These are phyloP conservation scores for Lacerta agilis DNA, from an alignment of 2,797 vertebrate species.

Conservation along the genomic window DNA sequence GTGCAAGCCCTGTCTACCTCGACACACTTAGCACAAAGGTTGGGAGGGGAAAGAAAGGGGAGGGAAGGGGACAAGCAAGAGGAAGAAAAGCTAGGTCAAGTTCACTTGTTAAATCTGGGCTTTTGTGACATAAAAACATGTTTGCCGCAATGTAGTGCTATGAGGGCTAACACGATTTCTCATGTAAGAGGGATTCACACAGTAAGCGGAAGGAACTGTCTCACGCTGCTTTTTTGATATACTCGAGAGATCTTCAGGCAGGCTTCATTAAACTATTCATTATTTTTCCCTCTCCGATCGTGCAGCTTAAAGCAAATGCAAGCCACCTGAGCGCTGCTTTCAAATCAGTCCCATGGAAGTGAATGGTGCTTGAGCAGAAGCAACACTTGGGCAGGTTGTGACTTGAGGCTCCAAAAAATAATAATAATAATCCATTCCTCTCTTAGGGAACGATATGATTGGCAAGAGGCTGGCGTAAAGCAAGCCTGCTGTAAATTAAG, in stretches of 20 bases:
- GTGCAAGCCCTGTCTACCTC: slow-evolving; percentile 66
- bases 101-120: slow-evolving; percentile 61
- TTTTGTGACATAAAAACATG: slow-evolving; percentile 54
- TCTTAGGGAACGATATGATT: no score
- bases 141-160: slow-evolving; percentile 54
- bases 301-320: slow-evolving; percentile 38
- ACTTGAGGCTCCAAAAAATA: not conserved
- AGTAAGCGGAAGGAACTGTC: slow-evolving; percentile 33
- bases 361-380: not conserved
- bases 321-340: not conserved
- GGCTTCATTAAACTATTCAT: slow-evolving; percentile 19
- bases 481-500: no score
- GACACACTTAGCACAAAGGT: slow-evolving; percentile 62
- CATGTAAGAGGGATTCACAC: slow-evolving; percentile 52
- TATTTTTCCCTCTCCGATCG: slow-evolving; percentile 18
- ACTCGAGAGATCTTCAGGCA: slow-evolving; percentile 39
- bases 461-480: no score
- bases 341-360: not conserved
- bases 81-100: slow-evolving; percentile 57
- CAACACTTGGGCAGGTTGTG: not conserved
- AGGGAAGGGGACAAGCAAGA: slow-evolving; percentile 16
- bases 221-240: slow-evolving; percentile 24
- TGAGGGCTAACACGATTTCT: slow-evolving; percentile 63
- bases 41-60: slow-evolving; percentile 23
- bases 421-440: not conserved